Evolutionary conservation across 2,113 vertebrate genomes (phyloP).

Genomic region (Prunella fulvescens): DNA sequence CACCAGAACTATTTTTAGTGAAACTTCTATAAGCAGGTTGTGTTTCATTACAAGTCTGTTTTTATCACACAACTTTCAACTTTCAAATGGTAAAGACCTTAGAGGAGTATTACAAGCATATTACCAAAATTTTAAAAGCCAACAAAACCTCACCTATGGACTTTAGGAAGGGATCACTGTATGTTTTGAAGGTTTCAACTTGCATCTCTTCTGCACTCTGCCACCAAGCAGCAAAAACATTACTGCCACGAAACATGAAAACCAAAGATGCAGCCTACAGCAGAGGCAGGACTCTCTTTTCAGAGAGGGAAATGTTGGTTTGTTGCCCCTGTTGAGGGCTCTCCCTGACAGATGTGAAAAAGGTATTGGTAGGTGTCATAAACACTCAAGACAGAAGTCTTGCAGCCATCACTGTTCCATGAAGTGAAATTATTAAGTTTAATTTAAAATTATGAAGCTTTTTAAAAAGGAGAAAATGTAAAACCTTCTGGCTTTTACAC

Average conservation of each 20-base stretch:
- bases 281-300: not conserved
- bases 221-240: conserved; percentile 18
- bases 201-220: not conserved
- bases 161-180: not conserved
- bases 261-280: not conserved
- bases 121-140: not conserved
- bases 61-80: not conserved
- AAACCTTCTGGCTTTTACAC: not conserved
- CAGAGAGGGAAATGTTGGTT: not conserved
- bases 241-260: not conserved
- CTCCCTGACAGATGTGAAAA: not conserved
- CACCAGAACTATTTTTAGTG: conserved; percentile 43
- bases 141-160: not conserved
- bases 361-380: not conserved
- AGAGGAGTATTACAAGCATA: not conserved
- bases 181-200: not conserved
- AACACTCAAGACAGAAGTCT: not conserved
- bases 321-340: not conserved
- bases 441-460: not conserved
- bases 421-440: not conserved
- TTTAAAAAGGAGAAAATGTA: not conserved
- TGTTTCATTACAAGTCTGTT: not conserved
- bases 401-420: not conserved
- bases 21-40: not conserved
- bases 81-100: conserved; percentile 24